phyloP scores from a whole-genome alignment of 92 coral and sea anemone genomes.

The Phenganax stokvisi region DNA sequence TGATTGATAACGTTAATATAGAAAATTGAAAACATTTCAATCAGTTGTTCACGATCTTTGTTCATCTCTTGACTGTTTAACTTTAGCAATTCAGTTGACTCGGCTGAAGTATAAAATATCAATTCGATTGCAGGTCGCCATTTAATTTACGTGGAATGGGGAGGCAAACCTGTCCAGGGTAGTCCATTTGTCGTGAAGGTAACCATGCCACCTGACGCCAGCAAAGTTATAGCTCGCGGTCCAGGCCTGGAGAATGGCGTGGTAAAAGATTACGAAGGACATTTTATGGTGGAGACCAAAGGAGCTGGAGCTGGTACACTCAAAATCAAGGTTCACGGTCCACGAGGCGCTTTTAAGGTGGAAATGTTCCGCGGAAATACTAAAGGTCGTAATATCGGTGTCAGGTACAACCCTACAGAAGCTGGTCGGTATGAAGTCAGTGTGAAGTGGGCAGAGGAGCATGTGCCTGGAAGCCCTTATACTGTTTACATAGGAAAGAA shows the following conservation, averaged over 20 bases:
- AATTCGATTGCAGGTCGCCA: slow-evolving; percentile 57
- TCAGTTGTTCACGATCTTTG: not conserved
- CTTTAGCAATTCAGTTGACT: no score
- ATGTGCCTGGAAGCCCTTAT: slow-evolving; percentile 85
- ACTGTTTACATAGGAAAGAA: slow-evolving; percentile 75
- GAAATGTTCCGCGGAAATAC: slow-evolving; percentile 96
- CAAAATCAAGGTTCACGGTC: slow-evolving; percentile 91
- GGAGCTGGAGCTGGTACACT: slow-evolving; percentile 99
- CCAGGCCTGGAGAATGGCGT: slow-evolving; percentile 89
- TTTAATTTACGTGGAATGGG: slow-evolving; percentile 86
- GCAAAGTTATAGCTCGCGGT: slow-evolving; percentile 47
- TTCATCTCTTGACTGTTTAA: no score
- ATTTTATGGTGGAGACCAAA: slow-evolving; percentile 88
- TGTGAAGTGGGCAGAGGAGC: slow-evolving; percentile 94
- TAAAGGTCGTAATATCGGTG: slow-evolving; percentile 90
- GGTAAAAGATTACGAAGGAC: slow-evolving; percentile 67
- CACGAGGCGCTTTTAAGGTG: slow-evolving; percentile 93
- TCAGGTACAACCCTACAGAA: slow-evolving; percentile 91
- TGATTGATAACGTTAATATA: no score
- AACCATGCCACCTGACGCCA: slow-evolving; percentile 64
- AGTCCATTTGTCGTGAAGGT: slow-evolving; percentile 93
- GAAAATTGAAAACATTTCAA: not conserved
- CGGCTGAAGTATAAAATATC: no score
- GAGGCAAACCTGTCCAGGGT: slow-evolving; percentile 78
- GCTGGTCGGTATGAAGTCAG: slow-evolving; percentile 84